These are phyloP conservation scores for Lasioglossum malachurum DNA, from an alignment of 2,888 invertebrate genomes.

Conservation along the genomic window DNA sequence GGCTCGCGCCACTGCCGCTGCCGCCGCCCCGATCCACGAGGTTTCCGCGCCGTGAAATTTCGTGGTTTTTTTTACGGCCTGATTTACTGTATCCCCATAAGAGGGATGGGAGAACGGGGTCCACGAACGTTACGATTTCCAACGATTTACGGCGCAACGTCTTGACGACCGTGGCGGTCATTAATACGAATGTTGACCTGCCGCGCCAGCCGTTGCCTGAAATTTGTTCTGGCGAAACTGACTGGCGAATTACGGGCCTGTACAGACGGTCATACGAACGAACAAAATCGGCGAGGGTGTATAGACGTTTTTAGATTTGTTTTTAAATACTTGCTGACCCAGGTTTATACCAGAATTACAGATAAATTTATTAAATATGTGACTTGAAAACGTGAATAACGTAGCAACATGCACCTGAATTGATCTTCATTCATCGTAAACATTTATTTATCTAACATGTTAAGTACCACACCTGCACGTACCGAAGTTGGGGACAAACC, in stretches of 20 bases:
- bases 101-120: slow-evolving; percentile 5
- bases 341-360: not conserved
- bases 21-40: slow-evolving; percentile 34
- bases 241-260: not conserved
- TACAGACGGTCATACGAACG: not conserved
- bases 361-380: too few relatives aligned
- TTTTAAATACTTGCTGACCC: not conserved
- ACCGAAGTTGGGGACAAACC: too few relatives aligned
- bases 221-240: not conserved
- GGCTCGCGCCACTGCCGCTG: slow-evolving; percentile 40
- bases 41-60: slow-evolving; percentile 72
- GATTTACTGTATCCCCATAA: slow-evolving; percentile 61
- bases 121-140: slow-evolving; percentile 45
- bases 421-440: not conserved
- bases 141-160: slow-evolving; percentile 40
- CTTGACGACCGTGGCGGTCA: slow-evolving; percentile 44
- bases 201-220: not conserved
- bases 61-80: slow-evolving; percentile 67
- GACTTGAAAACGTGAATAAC: too few relatives aligned
- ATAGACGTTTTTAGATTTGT: not conserved
- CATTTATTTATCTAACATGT: not conserved
- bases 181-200: slow-evolving; percentile 43
- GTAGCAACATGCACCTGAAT: too few relatives aligned
- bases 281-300: not conserved
- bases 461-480: too few relatives aligned